Evolutionary conservation across 2,797 vertebrate genomes (phyloP), one percentile per base, ranked within the genome.

Genomic region (Nannoperca australis): DNA sequence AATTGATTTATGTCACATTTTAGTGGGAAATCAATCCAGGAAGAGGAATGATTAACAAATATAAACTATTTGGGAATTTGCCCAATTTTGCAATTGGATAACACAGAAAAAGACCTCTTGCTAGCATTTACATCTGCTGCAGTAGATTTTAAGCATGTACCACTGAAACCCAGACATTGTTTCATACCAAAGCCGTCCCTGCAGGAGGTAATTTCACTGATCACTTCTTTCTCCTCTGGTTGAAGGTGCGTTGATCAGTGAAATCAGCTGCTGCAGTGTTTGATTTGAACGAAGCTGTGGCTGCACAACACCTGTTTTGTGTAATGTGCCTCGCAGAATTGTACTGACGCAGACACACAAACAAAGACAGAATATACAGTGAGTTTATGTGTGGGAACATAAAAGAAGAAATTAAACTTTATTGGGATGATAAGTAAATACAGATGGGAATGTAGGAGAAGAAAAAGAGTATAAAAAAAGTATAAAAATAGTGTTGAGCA

Each of bases 191-290:
- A 38, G 10, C 53, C 12, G 56, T 40, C 61, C 24, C 70, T 50
- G 63, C 66, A 78, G 59, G 70, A 30, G 78, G 34, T 5, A 36
- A 47, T 63, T 74, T 61, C 44, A 61, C 70, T 69, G 73, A 78
- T 79, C 61, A 40, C 55, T 20, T 70, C 47, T 56, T 65, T 67
- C 7, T 54, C 2, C 40, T 66, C 5, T 30, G 22, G n/a, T 36
- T 60, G 34, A 54, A 59, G 45, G 36, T 66, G 38, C 66, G 49
- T 36, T 70, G 7, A 38, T 80, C 50, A 18, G 47, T 51, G 22
- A 55, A 73, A 83, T 53, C 60, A 36, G 54, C 44, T 49, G 53
- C 62, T 65, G 49, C 66, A 32, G 36, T 5, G 32, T 73, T 53
- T 63, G 18, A 61, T 54, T 76, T 36, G 4, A 73, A 67, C 40